phyloP scores from a whole-genome alignment of 1,140 invertebrate genomes.

The Heliothis virescens region DNA sequence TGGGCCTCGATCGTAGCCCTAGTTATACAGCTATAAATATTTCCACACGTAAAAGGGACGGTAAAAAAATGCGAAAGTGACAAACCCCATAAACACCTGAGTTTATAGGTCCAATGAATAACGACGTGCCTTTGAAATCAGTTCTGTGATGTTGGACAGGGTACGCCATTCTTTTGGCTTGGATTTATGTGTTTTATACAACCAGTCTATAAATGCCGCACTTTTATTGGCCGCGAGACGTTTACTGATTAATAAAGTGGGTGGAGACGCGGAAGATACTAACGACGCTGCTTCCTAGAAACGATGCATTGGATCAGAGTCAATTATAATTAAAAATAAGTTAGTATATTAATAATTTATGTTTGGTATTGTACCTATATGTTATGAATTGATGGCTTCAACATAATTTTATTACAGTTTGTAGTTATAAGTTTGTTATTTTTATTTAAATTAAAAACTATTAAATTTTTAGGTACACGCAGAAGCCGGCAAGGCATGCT shows the following conservation, averaged over 20 bases:
- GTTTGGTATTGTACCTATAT: not conserved
- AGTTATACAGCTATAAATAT: conserved; percentile 48
- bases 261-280: conserved; percentile 78
- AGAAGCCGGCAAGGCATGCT: not conserved
- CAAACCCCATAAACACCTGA: conserved; percentile 75
- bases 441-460: not conserved
- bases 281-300: conserved; percentile 77
- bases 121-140: conserved; percentile 79
- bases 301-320: conserved; percentile 45
- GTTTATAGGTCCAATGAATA: conserved; percentile 77
- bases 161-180: conserved; percentile 75
- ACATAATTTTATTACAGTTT: not conserved
- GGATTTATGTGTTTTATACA: conserved; percentile 83
- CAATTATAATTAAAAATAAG: conserved; percentile 32
- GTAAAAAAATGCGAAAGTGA: conserved; percentile 63
- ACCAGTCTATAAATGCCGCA: conserved; percentile 81
- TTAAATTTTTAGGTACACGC: not conserved
- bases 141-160: conserved; percentile 77
- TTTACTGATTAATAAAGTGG: conserved; percentile 85
- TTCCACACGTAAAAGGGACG: conserved; percentile 44
- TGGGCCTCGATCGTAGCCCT: conserved; percentile 7
- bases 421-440: not conserved
- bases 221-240: conserved; percentile 82
- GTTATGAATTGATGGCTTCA: not conserved
- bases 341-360: conserved; percentile 10